A percentile compares a stretch with the other conserved stretches of the same genome.
Evolutionary conservation across 1,140 invertebrate species (phyloP).

Genomic region (Ladona fulva): DNA sequence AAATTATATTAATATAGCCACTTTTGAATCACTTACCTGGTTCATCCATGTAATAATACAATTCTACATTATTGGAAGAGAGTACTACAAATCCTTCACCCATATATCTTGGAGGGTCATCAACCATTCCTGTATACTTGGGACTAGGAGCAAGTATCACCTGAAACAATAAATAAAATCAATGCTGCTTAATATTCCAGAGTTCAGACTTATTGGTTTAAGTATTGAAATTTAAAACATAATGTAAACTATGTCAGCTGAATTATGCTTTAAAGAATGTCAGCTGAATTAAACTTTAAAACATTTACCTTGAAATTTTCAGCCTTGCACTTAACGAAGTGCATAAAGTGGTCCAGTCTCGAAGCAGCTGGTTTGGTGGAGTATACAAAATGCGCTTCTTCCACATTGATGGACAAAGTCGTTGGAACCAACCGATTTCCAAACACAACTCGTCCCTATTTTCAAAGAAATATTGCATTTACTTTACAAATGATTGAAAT

Average conservation of each 20-base stretch:
- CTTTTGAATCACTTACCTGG: conserved; percentile 45
- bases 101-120: conserved; percentile 95
- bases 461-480: conserved; percentile 18
- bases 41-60: conserved; percentile 96
- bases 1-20: conserved; percentile 6
- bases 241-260: no score
- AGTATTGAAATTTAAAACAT: neutral
- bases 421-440: conserved; percentile 93
- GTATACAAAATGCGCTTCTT: conserved; percentile 91
- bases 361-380: conserved; percentile 92
- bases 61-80: conserved; percentile 87
- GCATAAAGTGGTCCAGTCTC: conserved; percentile 89
- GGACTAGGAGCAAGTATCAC: conserved; percentile 88
- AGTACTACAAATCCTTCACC: conserved; percentile 96
- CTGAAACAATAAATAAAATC: conserved; percentile 28
- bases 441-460: conserved; percentile 82
- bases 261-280: no score
- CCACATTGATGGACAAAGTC: conserved; percentile 83
- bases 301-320: conserved; percentile 75
- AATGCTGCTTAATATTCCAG: no score
- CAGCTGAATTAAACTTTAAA: neutral
- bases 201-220: no score
- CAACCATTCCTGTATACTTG: conserved; percentile 84
- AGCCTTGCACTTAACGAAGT: conserved; percentile 87
- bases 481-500: no score